Base-by-base conservation (phyloP, 35 echinoderm and acorn worm genomes). In the Apostichopus japonicus region DNA sequence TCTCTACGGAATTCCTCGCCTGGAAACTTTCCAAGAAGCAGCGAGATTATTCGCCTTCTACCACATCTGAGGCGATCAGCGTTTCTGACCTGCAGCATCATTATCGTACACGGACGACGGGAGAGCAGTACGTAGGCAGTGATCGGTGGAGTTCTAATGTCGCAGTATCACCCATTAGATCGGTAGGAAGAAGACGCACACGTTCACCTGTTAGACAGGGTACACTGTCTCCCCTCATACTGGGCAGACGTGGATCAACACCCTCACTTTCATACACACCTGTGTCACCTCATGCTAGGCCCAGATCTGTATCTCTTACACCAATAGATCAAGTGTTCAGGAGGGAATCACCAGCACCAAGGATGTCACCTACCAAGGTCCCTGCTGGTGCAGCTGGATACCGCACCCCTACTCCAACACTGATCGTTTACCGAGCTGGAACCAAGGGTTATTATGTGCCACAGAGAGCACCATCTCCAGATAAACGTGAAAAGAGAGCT, bases 381-480 rank as follows among this genome's bases (percentile, higher is more conserved):
- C 90, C 73, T 56, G 72, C 90, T 15, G 72, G 72, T 59, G 59
- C 21, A 22, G 52, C 83, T 54, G 59, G 87, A 10, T 55, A 55
- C 51, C 88, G 88, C 56, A 90, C 88, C n/a, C 90, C 90, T 15
- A 91, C 90, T 4, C 90, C 90, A 17, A 56, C 71, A 58, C n/a
- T 91, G 76, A 77, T 91, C 0, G 72, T 91, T 79, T 91, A 91
- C 21, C 71, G 90, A 56, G 90, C 90, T 78, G 90, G 90, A 56
- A 91, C 70, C 17, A 91, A 91, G 22, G 90, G 90, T 58, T 91
- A 91, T 53, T 91, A 56, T 79, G 72, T 91, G 5, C 90, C 90
- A 77, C 70, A 77, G 58, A 54, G 76, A 8, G 54, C 72, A 24
- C 90, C 90, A 61, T 61, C 90, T 5, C 90, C 90, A 56, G 76